Evolutionary conservation across 2,797 vertebrate species (phyloP).

Genomic region (Remorina albescens): DNA sequence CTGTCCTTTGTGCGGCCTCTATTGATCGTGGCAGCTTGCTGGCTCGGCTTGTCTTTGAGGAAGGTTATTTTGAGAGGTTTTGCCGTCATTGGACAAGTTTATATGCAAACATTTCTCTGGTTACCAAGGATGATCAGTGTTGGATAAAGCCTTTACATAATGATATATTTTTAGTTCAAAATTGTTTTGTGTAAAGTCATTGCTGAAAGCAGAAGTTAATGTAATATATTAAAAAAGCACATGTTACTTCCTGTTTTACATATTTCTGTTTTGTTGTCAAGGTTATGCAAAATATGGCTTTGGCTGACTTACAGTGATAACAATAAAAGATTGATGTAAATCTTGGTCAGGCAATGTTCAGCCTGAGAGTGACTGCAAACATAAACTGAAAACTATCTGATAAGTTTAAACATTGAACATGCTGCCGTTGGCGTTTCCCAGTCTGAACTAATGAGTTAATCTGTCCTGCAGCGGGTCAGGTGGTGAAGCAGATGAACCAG

Average conservation of each 20-base stretch:
- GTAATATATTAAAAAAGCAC: not conserved
- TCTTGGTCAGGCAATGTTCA: not conserved
- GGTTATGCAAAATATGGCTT: not conserved
- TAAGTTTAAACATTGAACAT: not conserved
- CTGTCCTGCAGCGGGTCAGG: conserved; percentile 86
- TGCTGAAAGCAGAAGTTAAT: not conserved
- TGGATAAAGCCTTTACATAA: not conserved
- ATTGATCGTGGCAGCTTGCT: not conserved
- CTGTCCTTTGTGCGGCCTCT: not conserved
- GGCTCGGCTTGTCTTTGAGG: not conserved
- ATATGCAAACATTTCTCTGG: conserved; percentile 10
- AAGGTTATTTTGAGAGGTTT: conserved; percentile 9
- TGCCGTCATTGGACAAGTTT: conserved; percentile 6
- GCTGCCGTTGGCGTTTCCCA: not conserved
- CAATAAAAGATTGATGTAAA: not conserved
- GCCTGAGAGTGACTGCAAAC: not conserved
- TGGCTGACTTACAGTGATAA: not conserved
- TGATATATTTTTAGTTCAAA: not conserved
- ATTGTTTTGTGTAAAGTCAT: not conserved
- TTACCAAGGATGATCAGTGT: not conserved
- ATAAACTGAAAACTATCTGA: not conserved
- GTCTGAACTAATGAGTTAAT: not conserved
- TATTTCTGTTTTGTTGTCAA: not conserved
- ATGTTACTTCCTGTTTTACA: not conserved
- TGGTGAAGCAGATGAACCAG: conserved; percentile 99